Conservation (phyloP, 2,113 vertebrate genomes). For the Marmota monax region DNA sequence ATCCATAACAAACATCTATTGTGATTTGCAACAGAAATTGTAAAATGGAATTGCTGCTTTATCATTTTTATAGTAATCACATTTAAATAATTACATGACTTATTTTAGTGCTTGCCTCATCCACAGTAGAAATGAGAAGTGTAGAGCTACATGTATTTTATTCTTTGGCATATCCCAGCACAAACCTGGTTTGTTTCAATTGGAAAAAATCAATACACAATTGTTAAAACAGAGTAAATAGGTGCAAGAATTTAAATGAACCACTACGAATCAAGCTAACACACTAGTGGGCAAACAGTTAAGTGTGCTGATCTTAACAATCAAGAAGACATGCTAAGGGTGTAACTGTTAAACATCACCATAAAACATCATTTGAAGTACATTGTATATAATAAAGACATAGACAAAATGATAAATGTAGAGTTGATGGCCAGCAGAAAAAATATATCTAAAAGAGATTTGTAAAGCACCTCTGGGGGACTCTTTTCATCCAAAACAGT, state of each 20-base stretch:
- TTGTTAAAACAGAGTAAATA: not conserved
- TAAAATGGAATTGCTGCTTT: not conserved
- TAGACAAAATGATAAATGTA: not conserved
- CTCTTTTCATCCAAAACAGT: constrained; percentile 25
- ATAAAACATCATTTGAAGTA: not conserved
- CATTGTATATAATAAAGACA: not conserved
- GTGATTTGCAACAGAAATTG: not conserved
- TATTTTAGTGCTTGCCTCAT: not conserved
- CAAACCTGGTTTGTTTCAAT: not conserved
- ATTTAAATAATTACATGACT: not conserved
- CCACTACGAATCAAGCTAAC: not conserved
- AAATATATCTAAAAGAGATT: not conserved
- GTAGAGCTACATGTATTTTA: not conserved
- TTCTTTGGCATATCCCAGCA: not conserved
- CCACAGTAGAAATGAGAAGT: not conserved
- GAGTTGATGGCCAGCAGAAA: constrained; percentile 12
- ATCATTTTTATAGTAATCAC: not conserved
- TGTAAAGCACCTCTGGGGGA: constrained; percentile 33
- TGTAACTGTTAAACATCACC: not conserved
- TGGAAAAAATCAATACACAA: not conserved
- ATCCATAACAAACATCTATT: not conserved
- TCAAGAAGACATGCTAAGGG: not conserved
- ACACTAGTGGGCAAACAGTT: not conserved
- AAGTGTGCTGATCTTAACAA: not conserved
- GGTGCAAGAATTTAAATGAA: not conserved